Conservation (phyloP, 2,888 invertebrate species). For the Drosophila formosana region DNA sequence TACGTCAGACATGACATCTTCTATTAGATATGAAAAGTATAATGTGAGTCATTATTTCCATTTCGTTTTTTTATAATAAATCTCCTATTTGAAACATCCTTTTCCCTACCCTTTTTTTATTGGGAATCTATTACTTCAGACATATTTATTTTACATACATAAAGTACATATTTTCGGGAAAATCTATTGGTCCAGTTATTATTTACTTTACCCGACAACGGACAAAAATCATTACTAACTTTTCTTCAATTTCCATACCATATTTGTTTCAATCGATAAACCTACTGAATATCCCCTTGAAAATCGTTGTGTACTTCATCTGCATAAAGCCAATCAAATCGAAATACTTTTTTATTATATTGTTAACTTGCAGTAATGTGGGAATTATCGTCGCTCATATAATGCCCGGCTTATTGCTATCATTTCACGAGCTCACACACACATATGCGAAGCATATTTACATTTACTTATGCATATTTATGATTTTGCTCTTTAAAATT, state of each 20-base stretch:
- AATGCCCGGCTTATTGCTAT: slow-evolving; percentile 33
- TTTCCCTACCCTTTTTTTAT: no score
- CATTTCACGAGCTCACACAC: slow-evolving; percentile 3
- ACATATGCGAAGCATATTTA: not conserved
- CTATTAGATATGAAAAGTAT: not conserved
- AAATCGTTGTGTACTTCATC: not conserved
- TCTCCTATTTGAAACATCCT: no score
- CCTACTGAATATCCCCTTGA: not conserved
- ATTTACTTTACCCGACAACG: no score
- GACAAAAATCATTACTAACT: not conserved
- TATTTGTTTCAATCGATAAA: not conserved
- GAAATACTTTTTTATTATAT: not conserved
- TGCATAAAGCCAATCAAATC: not conserved
- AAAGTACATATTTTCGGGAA: no score
- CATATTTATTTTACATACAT: no score
- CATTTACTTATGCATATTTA: slow-evolving; percentile 1
- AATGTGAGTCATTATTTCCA: no score
- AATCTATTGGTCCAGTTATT: no score
- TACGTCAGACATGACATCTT: not conserved
- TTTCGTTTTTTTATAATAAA: no score
- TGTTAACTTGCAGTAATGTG: slow-evolving; percentile 9
- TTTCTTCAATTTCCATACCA: not conserved
- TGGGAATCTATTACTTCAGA: no score
- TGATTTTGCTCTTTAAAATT: slow-evolving; percentile 5
- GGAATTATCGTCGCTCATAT: slow-evolving; percentile 22